Percentiles rank a stretch among this genome's conserved stretches.
These are phyloP conservation scores for Enteromius afrohamiltoni DNA, from an alignment of 2,797 vertebrate species.

Conservation along the genomic window DNA sequence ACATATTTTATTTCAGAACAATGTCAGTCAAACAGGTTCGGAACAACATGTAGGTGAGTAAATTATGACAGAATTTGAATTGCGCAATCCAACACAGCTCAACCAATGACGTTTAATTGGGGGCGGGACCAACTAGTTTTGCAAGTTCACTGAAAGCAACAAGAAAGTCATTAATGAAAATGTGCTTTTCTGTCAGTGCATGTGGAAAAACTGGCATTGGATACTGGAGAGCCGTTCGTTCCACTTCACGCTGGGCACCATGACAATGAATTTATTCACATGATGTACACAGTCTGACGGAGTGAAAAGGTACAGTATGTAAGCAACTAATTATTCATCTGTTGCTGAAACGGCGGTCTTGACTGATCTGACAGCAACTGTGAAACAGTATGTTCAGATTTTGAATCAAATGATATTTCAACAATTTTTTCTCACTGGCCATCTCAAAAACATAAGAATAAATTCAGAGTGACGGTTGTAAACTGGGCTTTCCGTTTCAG, in stretches of 20 bases:
- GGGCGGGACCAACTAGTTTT: not conserved
- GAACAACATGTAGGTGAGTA: not conserved
- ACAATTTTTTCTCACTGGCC: not conserved
- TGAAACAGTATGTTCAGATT: conserved; percentile 2
- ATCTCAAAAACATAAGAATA: conserved; percentile 15
- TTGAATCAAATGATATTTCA: not conserved
- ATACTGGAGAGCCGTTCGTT: not conserved
- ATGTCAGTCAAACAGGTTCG: not conserved
- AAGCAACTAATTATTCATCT: conserved; percentile 25
- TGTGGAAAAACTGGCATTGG: conserved; percentile 32
- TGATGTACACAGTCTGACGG: conserved; percentile 20
- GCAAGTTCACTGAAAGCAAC: conserved; percentile 2
- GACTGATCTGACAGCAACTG: not conserved
- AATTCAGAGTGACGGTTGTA: conserved; percentile 1
- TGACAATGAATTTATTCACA: conserved; percentile 46
- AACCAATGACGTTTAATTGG: not conserved
- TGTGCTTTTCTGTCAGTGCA: conserved; percentile 14
- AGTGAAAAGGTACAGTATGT: conserved; percentile 37
- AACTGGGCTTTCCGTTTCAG: conserved; percentile 29
- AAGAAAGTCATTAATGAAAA: conserved; percentile 29
- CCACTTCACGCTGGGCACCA: conserved; percentile 39
- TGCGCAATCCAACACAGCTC: not conserved
- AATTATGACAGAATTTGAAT: not conserved
- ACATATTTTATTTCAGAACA: not conserved
- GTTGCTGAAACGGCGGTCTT: not conserved